Percentiles rank a stretch among this genome's conserved stretches.
Evolutionary conservation across 2,888 invertebrate species (phyloP).

Genomic region (Chalcis sispes): DNA sequence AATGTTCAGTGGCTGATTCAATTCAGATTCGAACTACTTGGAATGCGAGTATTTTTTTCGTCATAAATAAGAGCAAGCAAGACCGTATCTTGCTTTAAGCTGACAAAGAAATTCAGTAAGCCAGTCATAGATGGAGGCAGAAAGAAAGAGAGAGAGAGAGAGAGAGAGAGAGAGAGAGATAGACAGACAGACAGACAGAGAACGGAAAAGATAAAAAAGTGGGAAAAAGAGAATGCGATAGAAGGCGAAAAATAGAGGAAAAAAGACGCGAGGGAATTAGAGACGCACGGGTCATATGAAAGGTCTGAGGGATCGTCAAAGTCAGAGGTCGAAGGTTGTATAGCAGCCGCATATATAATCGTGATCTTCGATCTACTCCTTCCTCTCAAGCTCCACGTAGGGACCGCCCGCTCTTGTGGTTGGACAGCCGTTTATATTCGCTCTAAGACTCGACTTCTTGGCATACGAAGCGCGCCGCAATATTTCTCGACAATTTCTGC

Average conservation of each 20-base stretch:
- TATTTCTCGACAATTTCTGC: too few species aligned
- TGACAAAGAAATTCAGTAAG: slow-evolving; percentile 22
- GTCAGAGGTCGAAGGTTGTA: slow-evolving; percentile 69
- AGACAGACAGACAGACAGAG: neutral
- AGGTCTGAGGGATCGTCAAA: slow-evolving; percentile 64
- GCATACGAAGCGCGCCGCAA: neutral
- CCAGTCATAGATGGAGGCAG: neutral
- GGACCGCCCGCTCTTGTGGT: neutral
- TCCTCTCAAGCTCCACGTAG: slow-evolving; percentile 60
- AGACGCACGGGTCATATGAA: slow-evolving; percentile 32
- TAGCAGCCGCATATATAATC: slow-evolving; percentile 69
- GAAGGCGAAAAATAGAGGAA: slow-evolving; percentile 16
- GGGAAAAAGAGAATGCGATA: neutral
- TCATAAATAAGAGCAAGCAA: slow-evolving; percentile 7
- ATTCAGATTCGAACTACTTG: slow-evolving; percentile 61
- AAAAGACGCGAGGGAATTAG: slow-evolving; percentile 30
- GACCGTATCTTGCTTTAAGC: neutral
- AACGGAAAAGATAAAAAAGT: too few species aligned
- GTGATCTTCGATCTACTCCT: slow-evolving; percentile 68
- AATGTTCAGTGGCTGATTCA: slow-evolving; percentile 57
- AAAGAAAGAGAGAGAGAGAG: neutral
- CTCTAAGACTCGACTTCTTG: too few species aligned
- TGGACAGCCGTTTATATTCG: too few species aligned
- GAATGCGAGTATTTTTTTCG: slow-evolving; percentile 1
- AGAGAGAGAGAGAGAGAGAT: neutral